Conservation (phyloP, 2,888 invertebrate genomes). For the Thymelicus acteon region DNA sequence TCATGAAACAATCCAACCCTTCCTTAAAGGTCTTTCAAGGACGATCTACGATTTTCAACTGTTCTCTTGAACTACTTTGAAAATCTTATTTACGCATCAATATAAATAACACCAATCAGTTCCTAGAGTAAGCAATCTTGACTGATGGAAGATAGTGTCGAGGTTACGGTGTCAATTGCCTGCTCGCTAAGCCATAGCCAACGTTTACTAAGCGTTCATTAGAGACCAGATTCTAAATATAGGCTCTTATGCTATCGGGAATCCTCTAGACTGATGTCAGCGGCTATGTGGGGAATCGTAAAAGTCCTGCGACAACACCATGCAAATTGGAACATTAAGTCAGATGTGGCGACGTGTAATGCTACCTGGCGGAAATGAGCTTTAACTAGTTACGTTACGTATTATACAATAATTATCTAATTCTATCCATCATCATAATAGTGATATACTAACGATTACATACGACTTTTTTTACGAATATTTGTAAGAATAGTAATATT, state of each 20-base stretch:
- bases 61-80: background rate
- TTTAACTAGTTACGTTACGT: background rate
- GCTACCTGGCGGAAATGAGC: background rate
- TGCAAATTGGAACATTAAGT: constrained; percentile 6
- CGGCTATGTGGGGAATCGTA: constrained; percentile 37
- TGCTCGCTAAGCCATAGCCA: constrained; percentile 56
- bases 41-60: no score
- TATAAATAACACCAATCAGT: constrained; percentile 32
- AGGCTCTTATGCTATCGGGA: constrained; percentile 77
- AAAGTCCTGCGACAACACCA: background rate
- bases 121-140: constrained; percentile 31
- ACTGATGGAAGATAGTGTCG: constrained; percentile 59
- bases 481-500: no score
- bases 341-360: background rate
- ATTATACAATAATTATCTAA: no score
- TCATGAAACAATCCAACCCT: no score
- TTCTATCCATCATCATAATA: no score
- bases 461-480: no score
- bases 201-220: constrained; percentile 64
- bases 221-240: constrained; percentile 83
- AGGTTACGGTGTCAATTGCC: constrained; percentile 77
- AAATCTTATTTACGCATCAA: background rate
- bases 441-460: no score
- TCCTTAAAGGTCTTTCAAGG: no score
- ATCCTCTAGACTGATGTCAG: constrained; percentile 73